A percentile compares a stretch with the other conserved stretches of the same genome.
Conservation (phyloP, 2,888 invertebrate species). For the Adelognathus sp. region DNA sequence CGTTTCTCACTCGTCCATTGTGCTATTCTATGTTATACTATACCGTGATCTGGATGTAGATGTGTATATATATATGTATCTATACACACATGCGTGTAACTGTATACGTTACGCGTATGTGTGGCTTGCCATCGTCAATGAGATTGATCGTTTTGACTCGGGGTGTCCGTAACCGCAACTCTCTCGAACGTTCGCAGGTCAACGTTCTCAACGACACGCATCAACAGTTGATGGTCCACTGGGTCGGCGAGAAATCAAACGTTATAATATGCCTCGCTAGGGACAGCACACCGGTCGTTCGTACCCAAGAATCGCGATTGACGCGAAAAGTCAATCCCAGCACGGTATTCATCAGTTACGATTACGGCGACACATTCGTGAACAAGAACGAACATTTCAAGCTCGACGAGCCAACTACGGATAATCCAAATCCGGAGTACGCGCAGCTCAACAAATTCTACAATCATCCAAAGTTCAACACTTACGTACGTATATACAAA, state of each 20-base stretch:
- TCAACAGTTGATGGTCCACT: conserved; percentile 94
- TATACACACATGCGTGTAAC: background rate
- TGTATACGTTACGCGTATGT: too few species aligned
- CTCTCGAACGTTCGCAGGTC: conserved; percentile 83
- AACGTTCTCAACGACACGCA: conserved; percentile 92
- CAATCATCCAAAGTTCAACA: conserved; percentile 90
- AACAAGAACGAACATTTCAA: conserved; percentile 88
- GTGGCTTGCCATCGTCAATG: conserved; percentile 43
- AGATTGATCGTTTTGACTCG: conserved; percentile 54
- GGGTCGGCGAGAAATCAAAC: conserved; percentile 94
- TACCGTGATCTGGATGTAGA: too few species aligned
- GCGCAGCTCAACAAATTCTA: conserved; percentile 92
- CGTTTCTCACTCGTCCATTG: background rate
- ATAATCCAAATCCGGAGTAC: conserved; percentile 77
- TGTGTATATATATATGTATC: too few species aligned
- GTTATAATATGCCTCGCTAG: conserved; percentile 93
- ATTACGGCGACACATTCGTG: conserved; percentile 91
- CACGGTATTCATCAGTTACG: conserved; percentile 91
- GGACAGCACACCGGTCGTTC: conserved; percentile 84
- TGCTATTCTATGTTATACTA: background rate
- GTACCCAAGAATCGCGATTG: conserved; percentile 63
- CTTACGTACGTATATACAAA: conserved; percentile 89
- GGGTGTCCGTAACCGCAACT: conserved; percentile 26
- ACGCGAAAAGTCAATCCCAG: conserved; percentile 83
- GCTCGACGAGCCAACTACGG: conserved; percentile 79